A percentile compares a stretch with the other conserved stretches of the same genome.
phyloP scores from a whole-genome alignment of 2,797 vertebrate genomes.

The Mormyrus hasselquistii region DNA sequence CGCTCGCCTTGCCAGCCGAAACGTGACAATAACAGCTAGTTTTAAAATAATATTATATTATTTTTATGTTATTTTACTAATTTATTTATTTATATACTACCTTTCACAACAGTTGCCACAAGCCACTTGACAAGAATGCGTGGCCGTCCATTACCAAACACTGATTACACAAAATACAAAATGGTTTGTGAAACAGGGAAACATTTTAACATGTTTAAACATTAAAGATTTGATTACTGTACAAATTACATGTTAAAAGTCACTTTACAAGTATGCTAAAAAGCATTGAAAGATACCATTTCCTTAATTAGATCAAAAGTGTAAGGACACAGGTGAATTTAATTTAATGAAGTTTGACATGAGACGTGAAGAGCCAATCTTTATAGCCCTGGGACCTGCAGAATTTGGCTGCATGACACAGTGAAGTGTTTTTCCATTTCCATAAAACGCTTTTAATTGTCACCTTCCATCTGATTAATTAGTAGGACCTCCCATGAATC shows the following conservation, averaged over 20 bases:
- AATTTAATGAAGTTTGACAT: background rate
- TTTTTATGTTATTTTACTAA: background rate
- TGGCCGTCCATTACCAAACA: background rate
- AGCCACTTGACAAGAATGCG: background rate
- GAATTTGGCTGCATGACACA: background rate
- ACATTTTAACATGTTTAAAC: background rate
- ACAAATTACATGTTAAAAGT: background rate
- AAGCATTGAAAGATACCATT: background rate
- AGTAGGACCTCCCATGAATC: background rate
- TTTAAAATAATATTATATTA: background rate
- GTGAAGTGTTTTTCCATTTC: slow-evolving; percentile 1
- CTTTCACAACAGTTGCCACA: background rate
- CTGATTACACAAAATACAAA: background rate
- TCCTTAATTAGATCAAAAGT: background rate
- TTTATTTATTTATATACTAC: background rate
- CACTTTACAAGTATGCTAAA: background rate
- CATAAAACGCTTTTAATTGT: background rate
- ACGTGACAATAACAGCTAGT: background rate
- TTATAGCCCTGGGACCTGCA: background rate
- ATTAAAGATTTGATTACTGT: background rate
- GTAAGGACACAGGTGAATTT: background rate
- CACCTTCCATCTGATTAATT: slow-evolving; percentile 11
- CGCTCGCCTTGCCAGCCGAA: no score
- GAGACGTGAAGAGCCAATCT: background rate
- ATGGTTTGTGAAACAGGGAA: background rate